Evolutionary conservation across 2,113 vertebrate species (phyloP).

Genomic region (Mesitornis unicolor): DNA sequence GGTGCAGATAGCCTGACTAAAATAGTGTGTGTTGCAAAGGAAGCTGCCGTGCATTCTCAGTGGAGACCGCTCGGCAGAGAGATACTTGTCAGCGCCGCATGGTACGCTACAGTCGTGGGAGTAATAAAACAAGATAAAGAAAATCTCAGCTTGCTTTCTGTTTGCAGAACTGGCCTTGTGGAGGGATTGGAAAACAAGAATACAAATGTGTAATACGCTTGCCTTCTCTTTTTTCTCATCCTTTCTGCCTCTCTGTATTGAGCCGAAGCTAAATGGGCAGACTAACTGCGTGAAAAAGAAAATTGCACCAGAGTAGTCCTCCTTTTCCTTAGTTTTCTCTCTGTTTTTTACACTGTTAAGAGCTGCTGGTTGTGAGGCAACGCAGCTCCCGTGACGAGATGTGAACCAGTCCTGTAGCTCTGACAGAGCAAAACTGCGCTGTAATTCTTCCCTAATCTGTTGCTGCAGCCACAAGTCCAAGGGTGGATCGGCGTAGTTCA

Average conservation of each 20-base stretch:
- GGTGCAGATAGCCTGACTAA: slow-evolving; percentile 1
- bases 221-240: neutral
- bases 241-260: neutral
- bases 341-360: neutral
- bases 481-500: neutral
- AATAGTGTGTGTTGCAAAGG: neutral
- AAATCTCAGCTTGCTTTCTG: neutral
- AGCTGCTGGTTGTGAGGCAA: neutral
- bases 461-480: neutral
- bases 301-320: neutral
- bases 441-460: neutral
- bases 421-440: neutral
- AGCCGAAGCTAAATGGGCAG: neutral
- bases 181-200: neutral
- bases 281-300: neutral
- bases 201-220: neutral
- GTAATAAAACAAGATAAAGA: slow-evolving; percentile 8
- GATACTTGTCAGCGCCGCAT: neutral
- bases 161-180: neutral
- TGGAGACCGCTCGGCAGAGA: neutral
- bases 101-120: neutral
- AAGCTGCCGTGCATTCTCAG: neutral
- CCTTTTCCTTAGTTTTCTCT: neutral
- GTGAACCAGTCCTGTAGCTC: neutral
- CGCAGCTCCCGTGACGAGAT: neutral